Evolutionary conservation across 2,113 vertebrate species (phyloP).

Genomic region (Mus pahari): DNA sequence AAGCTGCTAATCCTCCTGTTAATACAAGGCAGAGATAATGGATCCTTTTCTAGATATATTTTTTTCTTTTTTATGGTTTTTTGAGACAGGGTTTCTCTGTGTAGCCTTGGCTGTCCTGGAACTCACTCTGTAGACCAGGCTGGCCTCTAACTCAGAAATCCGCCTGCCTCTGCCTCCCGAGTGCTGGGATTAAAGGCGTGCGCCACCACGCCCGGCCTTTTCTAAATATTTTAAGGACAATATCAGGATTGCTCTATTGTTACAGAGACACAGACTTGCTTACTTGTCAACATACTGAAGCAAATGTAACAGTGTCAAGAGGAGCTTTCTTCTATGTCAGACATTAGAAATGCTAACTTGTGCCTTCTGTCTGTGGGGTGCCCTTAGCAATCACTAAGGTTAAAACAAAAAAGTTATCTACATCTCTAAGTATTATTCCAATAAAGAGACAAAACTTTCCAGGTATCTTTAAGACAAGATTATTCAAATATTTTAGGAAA

Average conservation of each 20-base stretch:
- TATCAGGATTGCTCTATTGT: neutral
- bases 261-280: neutral
- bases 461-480: neutral
- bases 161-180: too few species aligned
- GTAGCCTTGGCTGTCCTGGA: too few species aligned
- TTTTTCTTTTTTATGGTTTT: too few species aligned
- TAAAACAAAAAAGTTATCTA: neutral
- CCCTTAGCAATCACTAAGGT: neutral
- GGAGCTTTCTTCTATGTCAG: neutral
- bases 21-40: neutral
- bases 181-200: too few species aligned
- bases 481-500: slow-evolving; percentile 41
- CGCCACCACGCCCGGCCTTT: too few species aligned
- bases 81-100: too few species aligned
- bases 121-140: too few species aligned
- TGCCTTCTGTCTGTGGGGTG: neutral
- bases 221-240: neutral
- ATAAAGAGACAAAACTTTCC: neutral
- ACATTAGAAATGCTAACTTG: neutral
- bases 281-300: neutral
- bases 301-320: neutral
- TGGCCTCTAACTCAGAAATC: too few species aligned
- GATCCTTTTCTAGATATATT: neutral
- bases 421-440: neutral
- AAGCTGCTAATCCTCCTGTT: neutral